Percentiles rank a stretch among this genome's conserved stretches.
phyloP scores from a whole-genome alignment of 2,797 vertebrate species.

The Liparis tanakae region DNA sequence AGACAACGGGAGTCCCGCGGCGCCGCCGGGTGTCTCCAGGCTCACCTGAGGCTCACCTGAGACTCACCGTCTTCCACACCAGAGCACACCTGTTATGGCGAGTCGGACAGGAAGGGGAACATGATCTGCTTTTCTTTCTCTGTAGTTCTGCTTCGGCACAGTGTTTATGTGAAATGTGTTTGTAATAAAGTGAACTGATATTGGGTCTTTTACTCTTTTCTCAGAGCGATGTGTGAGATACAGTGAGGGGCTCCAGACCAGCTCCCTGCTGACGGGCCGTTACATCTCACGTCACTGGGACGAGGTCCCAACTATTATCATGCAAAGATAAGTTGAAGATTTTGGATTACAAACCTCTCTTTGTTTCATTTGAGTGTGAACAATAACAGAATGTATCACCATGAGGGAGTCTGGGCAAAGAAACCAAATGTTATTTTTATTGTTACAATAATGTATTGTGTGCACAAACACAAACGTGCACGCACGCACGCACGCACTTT shows the following conservation, averaged over 20 bases:
- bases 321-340: not conserved
- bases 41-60: too few species aligned
- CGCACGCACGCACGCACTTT: not conserved
- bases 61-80: not conserved
- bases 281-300: not conserved
- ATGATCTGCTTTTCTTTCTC: not conserved
- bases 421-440: not conserved
- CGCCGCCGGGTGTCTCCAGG: too few species aligned
- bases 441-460: not conserved
- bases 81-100: too few species aligned
- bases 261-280: constrained; percentile 50
- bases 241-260: too few species aligned
- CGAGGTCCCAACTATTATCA: not conserved
- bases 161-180: not conserved
- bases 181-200: not conserved
- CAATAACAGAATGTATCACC: not conserved
- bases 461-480: too few species aligned
- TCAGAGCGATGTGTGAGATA: not conserved
- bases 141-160: not conserved
- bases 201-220: not conserved
- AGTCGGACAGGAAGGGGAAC: not conserved
- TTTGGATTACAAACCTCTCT: not conserved
- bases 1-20: constrained; percentile 71
- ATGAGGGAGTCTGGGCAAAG: not conserved
- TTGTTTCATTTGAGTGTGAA: not conserved